phyloP scores from a whole-genome alignment of 2,113 vertebrate genomes.

The Drymodes brunneopygia region DNA sequence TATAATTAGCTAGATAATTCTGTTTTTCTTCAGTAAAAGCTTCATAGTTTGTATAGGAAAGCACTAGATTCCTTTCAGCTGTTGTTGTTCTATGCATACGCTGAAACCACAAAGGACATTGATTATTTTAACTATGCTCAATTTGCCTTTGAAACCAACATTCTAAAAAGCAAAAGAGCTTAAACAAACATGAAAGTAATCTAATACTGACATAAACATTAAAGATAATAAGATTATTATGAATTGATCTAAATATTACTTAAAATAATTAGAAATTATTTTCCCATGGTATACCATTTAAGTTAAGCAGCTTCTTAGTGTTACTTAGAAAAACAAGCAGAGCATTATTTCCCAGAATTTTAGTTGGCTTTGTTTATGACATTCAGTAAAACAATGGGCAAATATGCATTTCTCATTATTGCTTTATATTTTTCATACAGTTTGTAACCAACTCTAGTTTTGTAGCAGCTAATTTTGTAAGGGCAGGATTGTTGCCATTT shows the following conservation, averaged over 20 bases:
- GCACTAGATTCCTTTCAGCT: conserved; percentile 18
- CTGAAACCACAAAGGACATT: conserved; percentile 69
- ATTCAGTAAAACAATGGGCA: conserved; percentile 59
- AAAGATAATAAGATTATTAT: conserved; percentile 89
- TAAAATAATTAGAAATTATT: conserved; percentile 97
- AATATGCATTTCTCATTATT: conserved; percentile 11
- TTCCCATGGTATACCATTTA: conserved; percentile 72
- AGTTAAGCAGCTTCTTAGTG: conserved; percentile 59
- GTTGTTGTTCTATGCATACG: conserved; percentile 64
- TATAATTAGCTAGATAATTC: background rate
- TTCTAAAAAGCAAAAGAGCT: conserved; percentile 82
- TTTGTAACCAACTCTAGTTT: background rate
- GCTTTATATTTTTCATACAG: background rate
- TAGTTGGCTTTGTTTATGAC: conserved; percentile 60
- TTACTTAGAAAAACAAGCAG: conserved; percentile 56
- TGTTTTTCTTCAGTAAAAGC: background rate
- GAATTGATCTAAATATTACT: conserved; percentile 92
- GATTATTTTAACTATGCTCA: conserved; percentile 77
- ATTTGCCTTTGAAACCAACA: conserved; percentile 85
- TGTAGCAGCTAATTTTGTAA: background rate
- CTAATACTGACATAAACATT: conserved; percentile 84
- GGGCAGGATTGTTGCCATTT: background rate
- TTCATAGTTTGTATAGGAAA: background rate
- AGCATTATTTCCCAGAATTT: conserved; percentile 70
- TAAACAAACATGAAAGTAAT: conserved; percentile 91